Percentiles rank a stretch among this genome's conserved stretches.
These are phyloP conservation scores for Prionailurus bengalensis DNA, from an alignment of 2,113 vertebrate genomes.

Conservation along the genomic window DNA sequence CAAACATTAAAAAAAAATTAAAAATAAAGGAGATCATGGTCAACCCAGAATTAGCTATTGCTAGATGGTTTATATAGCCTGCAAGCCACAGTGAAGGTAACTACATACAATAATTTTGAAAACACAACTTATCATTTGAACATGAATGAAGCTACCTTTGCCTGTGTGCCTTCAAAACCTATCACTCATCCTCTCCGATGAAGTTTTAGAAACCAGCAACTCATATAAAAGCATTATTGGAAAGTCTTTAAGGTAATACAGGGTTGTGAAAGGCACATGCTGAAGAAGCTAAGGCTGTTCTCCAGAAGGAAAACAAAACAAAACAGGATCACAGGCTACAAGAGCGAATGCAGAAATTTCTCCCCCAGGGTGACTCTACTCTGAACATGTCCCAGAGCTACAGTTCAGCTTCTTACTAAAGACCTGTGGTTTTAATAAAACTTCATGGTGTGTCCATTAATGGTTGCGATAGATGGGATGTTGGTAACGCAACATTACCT, in stretches of 20 bases:
- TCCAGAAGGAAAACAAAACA: neutral
- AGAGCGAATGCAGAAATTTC: neutral
- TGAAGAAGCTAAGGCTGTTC: neutral
- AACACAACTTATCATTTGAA: neutral
- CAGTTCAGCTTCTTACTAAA: neutral
- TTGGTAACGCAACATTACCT: neutral
- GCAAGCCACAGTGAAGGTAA: neutral
- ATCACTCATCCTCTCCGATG: neutral
- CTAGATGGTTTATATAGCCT: neutral
- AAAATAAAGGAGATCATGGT: neutral
- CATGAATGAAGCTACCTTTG: neutral
- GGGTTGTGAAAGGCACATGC: neutral
- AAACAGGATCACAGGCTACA: neutral
- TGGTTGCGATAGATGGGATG: neutral
- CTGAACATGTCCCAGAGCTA: neutral
- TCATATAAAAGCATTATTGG: neutral
- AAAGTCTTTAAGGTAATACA: neutral
- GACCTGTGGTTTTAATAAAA: constrained; percentile 30
- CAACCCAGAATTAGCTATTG: neutral
- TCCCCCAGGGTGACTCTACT: neutral
- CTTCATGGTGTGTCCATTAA: neutral
- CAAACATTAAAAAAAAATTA: too few species aligned
- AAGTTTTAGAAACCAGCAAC: neutral
- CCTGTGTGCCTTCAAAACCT: neutral
- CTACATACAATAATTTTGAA: neutral